Evolutionary conservation across 2,797 vertebrate genomes (phyloP), one percentile per base, ranked within the genome.

Genomic region (Pelodytes ibericus): DNA sequence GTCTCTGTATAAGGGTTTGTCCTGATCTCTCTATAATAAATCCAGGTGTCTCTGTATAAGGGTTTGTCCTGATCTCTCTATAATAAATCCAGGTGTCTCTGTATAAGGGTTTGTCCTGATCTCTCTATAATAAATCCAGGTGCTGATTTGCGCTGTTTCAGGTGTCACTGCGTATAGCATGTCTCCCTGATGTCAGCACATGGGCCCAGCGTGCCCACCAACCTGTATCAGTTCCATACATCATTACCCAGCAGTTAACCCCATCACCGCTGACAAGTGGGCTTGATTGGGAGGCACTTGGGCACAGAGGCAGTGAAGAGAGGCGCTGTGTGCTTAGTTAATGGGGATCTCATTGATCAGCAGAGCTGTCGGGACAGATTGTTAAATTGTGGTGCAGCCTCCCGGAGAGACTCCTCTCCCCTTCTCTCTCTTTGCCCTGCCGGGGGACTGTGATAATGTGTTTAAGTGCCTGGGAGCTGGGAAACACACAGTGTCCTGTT

Each of bases 341-440:
- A 58, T 53, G 67, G 61, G 49, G n/a, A 25, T 13, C 4, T 11
- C 49, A 27, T 61, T 29, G 67, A 71, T 71, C 30, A 62, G 30
- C 49, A n/a, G 58, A 70, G 51, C 49, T 58, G 59, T 58, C 66
- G 57, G 31, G 69, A 69, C 53, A 62, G 59, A 77, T 77, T 71
- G 56, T 60, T 47, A 71, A 77, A 65, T n/a, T 57, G 59, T 60
- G 66, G 3, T 47, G 26, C 29, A 20, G 74, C 47, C 53, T 71
- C 66, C 66, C 68, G 15, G 75, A 77, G 59, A 71, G 68, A 47
- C 59, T 39, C 15, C 27, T 2, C 25, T 3, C 61, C 49, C 59
- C 62, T 75, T 41, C 27, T 63, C 51, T 71, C 33, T 25, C 47
- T n/a, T 26, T 39, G 36, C 44, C 67, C 67, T 39, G 3, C 36